Evolutionary conservation across 2,113 vertebrate genomes (phyloP), one percentile per base, ranked within the genome.

Genomic region (Colistium nudipinnis): DNA sequence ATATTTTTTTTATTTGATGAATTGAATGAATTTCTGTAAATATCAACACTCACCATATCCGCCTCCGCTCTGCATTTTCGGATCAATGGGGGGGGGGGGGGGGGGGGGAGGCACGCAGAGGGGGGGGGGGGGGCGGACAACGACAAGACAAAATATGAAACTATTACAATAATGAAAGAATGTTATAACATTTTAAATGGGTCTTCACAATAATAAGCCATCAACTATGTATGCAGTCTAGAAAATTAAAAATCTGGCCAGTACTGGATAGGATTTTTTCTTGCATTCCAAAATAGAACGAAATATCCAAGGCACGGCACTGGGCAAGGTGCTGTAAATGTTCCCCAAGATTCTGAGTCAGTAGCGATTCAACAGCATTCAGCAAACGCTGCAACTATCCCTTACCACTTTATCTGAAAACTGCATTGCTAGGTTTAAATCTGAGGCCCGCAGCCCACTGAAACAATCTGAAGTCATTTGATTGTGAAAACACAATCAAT

Each of bases 21-120:
- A 16, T 28, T 33, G 30, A 48, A 7, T 45, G 39, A 72, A n/a
- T n/a, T n/a, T 55, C n/a, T 60, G 30, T 54, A 12, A 61, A 78
- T 20, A 81, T 39, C 1, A 47, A 77, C 44, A 95, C 97, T 96
- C 93, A 99, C 97, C 97, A 94, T 98, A 98, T 92, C 95, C 95
- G 47, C 95, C 95, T 87, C 96, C 95, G 89, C 96, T 94, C 92
- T 99, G 91, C 53, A 62, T 62, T 45, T 53, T 78, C 70, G 57
- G 55, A 82, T 90, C 84, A 24, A 79, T 30, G 5, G 54, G 13
- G 54, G 68, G 39, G 77, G 64, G n/a, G 75, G 0, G 39, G 77
- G 64, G n/a, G 75, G 0, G n/a, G n/a, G n/a, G n/a, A n/a, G n/a
- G n/a, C n/a, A n/a, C n/a, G n/a, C 84, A 24, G 78, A 28, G 5